Evolutionary conservation across 2,797 vertebrate species (phyloP).

Genomic region (Siniperca obscura): DNA sequence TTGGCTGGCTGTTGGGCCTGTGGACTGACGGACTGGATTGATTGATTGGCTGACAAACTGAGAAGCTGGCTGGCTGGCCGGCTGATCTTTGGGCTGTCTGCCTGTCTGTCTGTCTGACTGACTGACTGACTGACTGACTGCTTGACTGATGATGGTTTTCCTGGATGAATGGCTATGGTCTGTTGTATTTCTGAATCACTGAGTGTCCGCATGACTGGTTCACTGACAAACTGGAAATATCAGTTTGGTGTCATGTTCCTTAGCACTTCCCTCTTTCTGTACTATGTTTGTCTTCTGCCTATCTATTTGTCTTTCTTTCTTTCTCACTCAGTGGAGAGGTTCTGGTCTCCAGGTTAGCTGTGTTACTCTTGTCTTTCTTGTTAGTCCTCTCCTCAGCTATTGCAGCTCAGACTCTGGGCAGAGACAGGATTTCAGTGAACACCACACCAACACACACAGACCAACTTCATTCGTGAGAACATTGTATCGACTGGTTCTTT

Average conservation of each 20-base stretch:
- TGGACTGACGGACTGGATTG: conserved; percentile 8
- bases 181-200: conserved; percentile 38
- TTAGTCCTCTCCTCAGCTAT: background rate
- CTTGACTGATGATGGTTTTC: conserved; percentile 18
- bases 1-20: conserved; percentile 6
- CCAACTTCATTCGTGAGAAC: background rate
- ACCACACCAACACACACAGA: background rate
- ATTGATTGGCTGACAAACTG: conserved; percentile 13
- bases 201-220: conserved; percentile 19
- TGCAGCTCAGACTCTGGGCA: background rate
- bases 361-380: conserved; percentile 10
- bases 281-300: background rate
- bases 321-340: conserved; percentile 1
- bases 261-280: background rate
- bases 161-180: background rate
- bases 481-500: background rate
- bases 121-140: conserved; percentile 15
- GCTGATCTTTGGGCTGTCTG: conserved; percentile 1
- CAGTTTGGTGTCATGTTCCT: conserved; percentile 14
- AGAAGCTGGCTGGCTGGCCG: background rate
- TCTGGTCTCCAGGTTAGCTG: background rate
- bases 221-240: conserved; percentile 15
- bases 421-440: background rate
- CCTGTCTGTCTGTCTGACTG: background rate
- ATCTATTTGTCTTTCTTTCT: background rate